Evolutionary conservation across 2,888 invertebrate genomes (phyloP).

Genomic region (Scaptodrosophila latifasciaeformis): DNA sequence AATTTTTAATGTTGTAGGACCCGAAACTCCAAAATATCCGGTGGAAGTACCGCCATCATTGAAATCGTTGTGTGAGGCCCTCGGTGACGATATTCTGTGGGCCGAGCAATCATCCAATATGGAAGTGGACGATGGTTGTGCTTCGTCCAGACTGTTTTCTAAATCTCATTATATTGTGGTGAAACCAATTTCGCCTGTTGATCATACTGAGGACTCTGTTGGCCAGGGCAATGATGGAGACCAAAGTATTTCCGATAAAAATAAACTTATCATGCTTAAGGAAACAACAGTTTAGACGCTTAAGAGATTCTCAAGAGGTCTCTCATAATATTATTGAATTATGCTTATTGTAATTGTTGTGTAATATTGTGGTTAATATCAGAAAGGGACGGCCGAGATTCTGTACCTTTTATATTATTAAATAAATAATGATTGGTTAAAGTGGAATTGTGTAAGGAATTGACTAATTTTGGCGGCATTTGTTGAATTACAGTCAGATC

Average conservation of each 20-base stretch:
- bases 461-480: too few species aligned
- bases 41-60: too few species aligned
- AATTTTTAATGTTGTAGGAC: constrained; percentile 51
- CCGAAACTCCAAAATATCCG: background rate
- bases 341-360: too few species aligned
- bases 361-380: too few species aligned
- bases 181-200: constrained; percentile 33
- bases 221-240: background rate
- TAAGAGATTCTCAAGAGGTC: too few species aligned
- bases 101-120: constrained; percentile 54
- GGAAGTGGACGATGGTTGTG: constrained; percentile 40
- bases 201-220: constrained; percentile 11
- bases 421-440: too few species aligned
- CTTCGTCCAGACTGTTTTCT: constrained; percentile 11
- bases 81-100: constrained; percentile 66
- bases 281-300: constrained; percentile 46
- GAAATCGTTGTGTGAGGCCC: too few species aligned
- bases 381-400: too few species aligned
- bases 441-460: too few species aligned
- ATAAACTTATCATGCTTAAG: constrained; percentile 36
- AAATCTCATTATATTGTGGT: constrained; percentile 45
- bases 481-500: too few species aligned
- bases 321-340: too few species aligned
- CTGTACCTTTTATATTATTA: too few species aligned
- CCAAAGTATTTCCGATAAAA: constrained; percentile 25